Conservation (phyloP, 2,797 vertebrate genomes). For the Balearica regulorum region DNA sequence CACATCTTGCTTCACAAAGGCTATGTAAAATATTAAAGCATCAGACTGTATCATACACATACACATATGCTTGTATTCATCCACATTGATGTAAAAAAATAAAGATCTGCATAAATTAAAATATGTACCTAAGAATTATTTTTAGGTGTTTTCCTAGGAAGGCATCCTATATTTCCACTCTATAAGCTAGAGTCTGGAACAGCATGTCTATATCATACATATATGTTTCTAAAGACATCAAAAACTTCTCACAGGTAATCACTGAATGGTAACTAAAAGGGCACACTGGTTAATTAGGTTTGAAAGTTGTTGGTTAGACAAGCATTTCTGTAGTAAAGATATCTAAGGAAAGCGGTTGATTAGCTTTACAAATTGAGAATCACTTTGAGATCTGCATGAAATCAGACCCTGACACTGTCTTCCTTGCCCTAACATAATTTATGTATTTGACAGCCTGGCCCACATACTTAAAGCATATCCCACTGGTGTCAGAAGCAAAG, state of each 20-base stretch:
- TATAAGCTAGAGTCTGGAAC: neutral
- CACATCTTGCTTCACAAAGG: neutral
- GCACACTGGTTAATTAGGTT: slow-evolving; percentile 1
- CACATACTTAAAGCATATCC: slow-evolving; percentile 7
- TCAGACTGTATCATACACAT: neutral
- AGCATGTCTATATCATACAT: neutral
- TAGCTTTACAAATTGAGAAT: slow-evolving; percentile 62
- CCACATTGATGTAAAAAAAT: neutral
- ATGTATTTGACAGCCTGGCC: slow-evolving; percentile 12
- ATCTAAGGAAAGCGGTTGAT: slow-evolving; percentile 24
- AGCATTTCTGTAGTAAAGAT: neutral
- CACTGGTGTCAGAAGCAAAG: slow-evolving; percentile 12
- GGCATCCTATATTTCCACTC: neutral
- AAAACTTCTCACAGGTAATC: neutral
- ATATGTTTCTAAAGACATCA: neutral
- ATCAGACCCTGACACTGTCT: slow-evolving; percentile 28
- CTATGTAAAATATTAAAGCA: neutral
- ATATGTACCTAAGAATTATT: neutral
- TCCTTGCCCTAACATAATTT: slow-evolving; percentile 25
- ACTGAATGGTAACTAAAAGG: neutral
- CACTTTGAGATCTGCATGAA: slow-evolving; percentile 15
- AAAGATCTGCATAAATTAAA: neutral
- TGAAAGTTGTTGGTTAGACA: slow-evolving; percentile 33
- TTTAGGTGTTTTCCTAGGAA: neutral
- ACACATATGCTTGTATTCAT: neutral